phyloP scores from a whole-genome alignment of 2,888 invertebrate genomes.

The Hemicrepidius hirtus region DNA sequence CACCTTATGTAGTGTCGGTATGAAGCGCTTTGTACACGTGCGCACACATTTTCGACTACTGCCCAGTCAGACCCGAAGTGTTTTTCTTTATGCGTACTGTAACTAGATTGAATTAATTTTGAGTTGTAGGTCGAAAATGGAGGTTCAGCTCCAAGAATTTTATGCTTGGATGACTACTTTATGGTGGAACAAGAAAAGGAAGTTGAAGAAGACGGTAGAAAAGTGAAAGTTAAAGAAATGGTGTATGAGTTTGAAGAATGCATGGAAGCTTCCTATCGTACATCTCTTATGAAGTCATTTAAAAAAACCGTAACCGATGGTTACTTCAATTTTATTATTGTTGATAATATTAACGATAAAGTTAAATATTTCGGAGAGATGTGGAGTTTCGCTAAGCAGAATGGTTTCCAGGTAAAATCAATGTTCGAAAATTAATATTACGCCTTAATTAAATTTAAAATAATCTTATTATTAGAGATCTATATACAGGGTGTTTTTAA shows the following conservation, averaged over 20 bases:
- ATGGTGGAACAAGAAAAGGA: conserved; percentile 89
- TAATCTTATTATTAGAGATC: too few relatives aligned
- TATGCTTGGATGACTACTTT: conserved; percentile 97
- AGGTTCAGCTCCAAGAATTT: conserved; percentile 91
- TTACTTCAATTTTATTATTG: conserved; percentile 93
- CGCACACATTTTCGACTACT: too few relatives aligned
- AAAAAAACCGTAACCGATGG: conserved; percentile 93
- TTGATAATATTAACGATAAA: conserved; percentile 92
- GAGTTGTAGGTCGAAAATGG: conserved; percentile 81
- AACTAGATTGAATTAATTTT: too few relatives aligned
- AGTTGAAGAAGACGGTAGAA: conserved; percentile 82
- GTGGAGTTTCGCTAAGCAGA: conserved; percentile 89
- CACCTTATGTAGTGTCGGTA: too few relatives aligned
- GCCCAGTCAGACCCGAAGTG: too few relatives aligned
- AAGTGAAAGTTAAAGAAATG: conserved; percentile 81
- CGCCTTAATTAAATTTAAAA: too few relatives aligned
- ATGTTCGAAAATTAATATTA: too few relatives aligned
- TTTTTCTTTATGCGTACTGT: too few relatives aligned
- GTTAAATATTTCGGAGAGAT: conserved; percentile 89
- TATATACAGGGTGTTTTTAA: too few relatives aligned
- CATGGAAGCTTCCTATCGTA: conserved; percentile 88
- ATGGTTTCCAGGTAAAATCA: conserved; percentile 86
- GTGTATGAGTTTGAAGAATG: conserved; percentile 92
- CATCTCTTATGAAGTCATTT: conserved; percentile 90
- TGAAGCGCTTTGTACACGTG: too few relatives aligned